Conservation (phyloP, 2,797 vertebrate species). For the Lagorchestes hirsutus region DNA sequence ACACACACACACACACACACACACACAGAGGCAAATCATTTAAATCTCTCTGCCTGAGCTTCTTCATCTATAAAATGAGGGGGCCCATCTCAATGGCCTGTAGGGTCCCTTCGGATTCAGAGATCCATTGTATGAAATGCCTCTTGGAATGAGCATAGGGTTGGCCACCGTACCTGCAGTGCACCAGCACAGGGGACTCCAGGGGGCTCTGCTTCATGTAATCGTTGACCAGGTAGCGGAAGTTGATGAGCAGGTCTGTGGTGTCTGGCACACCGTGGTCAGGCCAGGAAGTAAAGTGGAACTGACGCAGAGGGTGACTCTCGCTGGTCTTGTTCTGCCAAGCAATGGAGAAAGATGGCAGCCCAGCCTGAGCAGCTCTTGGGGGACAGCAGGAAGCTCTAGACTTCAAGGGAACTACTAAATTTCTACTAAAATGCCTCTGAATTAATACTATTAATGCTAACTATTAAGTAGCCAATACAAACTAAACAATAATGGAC, state of each 20-base stretch:
- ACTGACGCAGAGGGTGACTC: constrained; percentile 91
- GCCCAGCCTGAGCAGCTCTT: background rate
- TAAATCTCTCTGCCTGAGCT: too few relatives aligned
- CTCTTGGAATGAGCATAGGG: background rate
- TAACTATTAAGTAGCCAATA: background rate
- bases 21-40: too few relatives aligned
- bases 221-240: constrained; percentile 94
- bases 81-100: background rate
- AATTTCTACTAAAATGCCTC: background rate
- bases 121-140: background rate
- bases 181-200: constrained; percentile 92
- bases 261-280: constrained; percentile 96
- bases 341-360: background rate
- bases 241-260: constrained; percentile 95
- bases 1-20: too few relatives aligned
- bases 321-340: constrained; percentile 90
- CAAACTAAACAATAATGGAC: background rate
- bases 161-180: constrained; percentile 92
- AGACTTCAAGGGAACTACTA: background rate
- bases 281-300: constrained; percentile 98
- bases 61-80: background rate
- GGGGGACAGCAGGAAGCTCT: background rate
- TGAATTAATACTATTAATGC: background rate
- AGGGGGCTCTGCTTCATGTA: constrained; percentile 92
- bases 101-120: background rate